Evolutionary conservation across 2,113 vertebrate genomes (phyloP).

Genomic region (Gavia stellata): DNA sequence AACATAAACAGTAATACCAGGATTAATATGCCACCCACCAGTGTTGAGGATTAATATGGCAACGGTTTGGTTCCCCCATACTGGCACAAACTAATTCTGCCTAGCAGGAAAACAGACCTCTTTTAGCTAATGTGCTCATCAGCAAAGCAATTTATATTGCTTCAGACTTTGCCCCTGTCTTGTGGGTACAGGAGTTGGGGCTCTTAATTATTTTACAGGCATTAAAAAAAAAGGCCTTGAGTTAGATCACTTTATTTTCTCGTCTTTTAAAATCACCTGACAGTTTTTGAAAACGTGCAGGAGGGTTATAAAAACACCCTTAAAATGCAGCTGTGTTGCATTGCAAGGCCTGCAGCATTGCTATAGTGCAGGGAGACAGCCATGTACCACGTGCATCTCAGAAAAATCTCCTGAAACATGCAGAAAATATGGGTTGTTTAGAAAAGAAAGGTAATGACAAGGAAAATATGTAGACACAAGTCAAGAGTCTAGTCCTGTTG

Average conservation of each 20-base stretch:
- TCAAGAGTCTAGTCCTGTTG: neutral
- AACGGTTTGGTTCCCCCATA: constrained; percentile 4
- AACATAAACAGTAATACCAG: neutral
- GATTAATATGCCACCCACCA: constrained; percentile 9
- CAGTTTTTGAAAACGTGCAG: neutral
- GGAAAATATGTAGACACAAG: neutral
- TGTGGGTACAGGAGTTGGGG: neutral
- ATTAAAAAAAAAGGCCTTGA: neutral
- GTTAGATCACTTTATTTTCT: neutral
- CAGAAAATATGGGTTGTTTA: neutral
- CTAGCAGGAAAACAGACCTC: neutral
- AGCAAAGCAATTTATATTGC: neutral
- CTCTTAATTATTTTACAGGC: neutral
- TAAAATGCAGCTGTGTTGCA: neutral
- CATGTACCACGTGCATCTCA: accelerated
- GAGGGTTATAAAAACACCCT: neutral
- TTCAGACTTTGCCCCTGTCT: neutral
- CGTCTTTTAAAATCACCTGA: neutral
- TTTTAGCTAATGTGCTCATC: constrained; percentile 21
- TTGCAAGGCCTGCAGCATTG: neutral
- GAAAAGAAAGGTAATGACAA: neutral
- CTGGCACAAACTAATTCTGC: constrained; percentile 33
- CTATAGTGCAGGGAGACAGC: neutral
- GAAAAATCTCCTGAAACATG: neutral
- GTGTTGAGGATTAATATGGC: neutral